Conservation (phyloP, 2,797 vertebrate genomes). For the Gallinago stenura region DNA sequence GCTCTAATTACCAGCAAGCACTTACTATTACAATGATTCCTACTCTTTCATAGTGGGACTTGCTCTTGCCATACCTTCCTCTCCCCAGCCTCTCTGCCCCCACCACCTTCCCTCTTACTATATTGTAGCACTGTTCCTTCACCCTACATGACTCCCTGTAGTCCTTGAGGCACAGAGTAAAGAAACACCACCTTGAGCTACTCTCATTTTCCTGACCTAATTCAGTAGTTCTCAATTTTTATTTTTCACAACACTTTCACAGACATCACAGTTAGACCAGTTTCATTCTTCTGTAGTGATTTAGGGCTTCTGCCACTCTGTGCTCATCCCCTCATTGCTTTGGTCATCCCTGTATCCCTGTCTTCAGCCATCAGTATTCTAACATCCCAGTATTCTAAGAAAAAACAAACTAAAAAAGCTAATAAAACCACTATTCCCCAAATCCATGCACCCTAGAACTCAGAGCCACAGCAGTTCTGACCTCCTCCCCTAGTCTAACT, state of each 20-base stretch:
- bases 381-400: background rate
- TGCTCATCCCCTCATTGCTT: background rate
- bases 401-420: background rate
- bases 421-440: background rate
- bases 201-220: background rate
- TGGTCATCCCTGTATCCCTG: background rate
- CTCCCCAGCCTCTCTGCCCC: background rate
- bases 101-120: background rate
- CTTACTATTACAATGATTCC: background rate
- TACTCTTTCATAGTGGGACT: background rate
- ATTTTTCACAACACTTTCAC: background rate
- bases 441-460: background rate
- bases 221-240: background rate
- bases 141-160: background rate
- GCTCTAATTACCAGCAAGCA: slow-evolving; percentile 15
- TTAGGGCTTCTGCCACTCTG: background rate
- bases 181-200: background rate
- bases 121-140: background rate
- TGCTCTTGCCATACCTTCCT: background rate
- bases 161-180: background rate
- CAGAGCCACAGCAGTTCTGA: background rate
- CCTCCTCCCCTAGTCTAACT: background rate
- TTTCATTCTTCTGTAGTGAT: background rate
- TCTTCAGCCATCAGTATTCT: background rate
- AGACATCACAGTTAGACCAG: background rate